These are phyloP conservation scores for Heliothis virescens DNA, from an alignment of 1,140 invertebrate species.

Conservation along the genomic window DNA sequence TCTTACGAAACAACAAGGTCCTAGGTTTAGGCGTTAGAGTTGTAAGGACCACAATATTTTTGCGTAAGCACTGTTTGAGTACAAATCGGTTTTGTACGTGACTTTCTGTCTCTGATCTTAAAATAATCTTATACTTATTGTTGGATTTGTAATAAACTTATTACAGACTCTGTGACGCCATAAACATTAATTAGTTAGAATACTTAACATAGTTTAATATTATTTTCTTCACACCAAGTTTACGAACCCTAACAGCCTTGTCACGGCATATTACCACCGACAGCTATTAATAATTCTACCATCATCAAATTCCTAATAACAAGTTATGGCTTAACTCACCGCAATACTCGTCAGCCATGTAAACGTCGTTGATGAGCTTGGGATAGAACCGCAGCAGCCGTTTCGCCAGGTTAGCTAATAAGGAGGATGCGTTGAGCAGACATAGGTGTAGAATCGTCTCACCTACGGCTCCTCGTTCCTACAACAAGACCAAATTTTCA, in stretches of 20 bases:
- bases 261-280: too few relatives aligned
- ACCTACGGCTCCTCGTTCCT: conserved; percentile 97
- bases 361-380: conserved; percentile 98
- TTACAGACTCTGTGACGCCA: conserved; percentile 14
- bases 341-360: conserved; percentile 98
- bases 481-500: not conserved
- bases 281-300: too few relatives aligned
- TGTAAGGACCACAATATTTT: not conserved
- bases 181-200: not conserved
- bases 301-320: too few relatives aligned
- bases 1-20: not conserved
- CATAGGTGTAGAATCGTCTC: conserved; percentile 98
- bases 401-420: conserved; percentile 97
- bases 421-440: conserved; percentile 95
- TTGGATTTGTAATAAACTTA: conserved; percentile 11
- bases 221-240: not conserved
- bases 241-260: too few relatives aligned
- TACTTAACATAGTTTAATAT: not conserved
- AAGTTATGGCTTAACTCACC: conserved; percentile 86
- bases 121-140: conserved; percentile 23
- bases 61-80: conserved; percentile 21
- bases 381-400: conserved; percentile 96
- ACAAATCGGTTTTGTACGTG: conserved; percentile 37
- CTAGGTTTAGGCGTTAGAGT: too few relatives aligned
- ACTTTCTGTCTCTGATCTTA: not conserved